Evolutionary conservation across 92 coral and sea anemone species (phyloP).

Genomic region (Zoanthus gigantus): DNA sequence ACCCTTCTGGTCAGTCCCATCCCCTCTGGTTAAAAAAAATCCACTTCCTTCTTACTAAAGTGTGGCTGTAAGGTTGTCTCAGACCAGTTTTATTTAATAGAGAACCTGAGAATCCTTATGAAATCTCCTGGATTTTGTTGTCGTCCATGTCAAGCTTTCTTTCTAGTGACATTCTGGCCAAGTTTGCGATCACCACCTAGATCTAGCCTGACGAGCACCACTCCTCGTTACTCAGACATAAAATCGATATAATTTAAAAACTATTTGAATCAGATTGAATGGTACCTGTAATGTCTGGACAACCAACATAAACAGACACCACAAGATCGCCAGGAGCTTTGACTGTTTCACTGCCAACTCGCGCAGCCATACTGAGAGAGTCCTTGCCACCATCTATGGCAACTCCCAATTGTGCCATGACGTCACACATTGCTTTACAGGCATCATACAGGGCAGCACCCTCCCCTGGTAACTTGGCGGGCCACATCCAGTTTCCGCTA

Average conservation of each 20-base stretch:
- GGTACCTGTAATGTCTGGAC: slow-evolving; percentile 81
- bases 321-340: slow-evolving; percentile 97
- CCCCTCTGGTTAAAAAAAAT: too few relatives aligned
- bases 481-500: slow-evolving; percentile 99
- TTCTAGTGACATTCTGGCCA: too few relatives aligned
- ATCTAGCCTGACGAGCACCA: too few relatives aligned
- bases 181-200: too few relatives aligned
- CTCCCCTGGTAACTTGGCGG: slow-evolving; percentile 95
- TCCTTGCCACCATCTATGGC: slow-evolving; percentile 99
- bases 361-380: slow-evolving; percentile 98
- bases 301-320: slow-evolving; percentile 92
- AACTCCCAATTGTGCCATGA: slow-evolving; percentile 89
- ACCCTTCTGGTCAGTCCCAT: too few relatives aligned
- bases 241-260: not conserved
- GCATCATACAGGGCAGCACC: slow-evolving; percentile 95
- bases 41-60: too few relatives aligned
- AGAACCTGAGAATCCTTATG: too few relatives aligned
- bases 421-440: slow-evolving; percentile 90
- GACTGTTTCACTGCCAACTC: slow-evolving; percentile 86
- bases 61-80: too few relatives aligned
- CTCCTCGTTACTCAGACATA: too few relatives aligned
- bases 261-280: not conserved
- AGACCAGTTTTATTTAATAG: too few relatives aligned
- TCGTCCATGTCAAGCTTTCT: too few relatives aligned
- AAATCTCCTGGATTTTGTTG: too few relatives aligned